These are phyloP conservation scores for Hypselothyrea guttata DNA, from an alignment of 2,888 invertebrate genomes.

Conservation along the genomic window DNA sequence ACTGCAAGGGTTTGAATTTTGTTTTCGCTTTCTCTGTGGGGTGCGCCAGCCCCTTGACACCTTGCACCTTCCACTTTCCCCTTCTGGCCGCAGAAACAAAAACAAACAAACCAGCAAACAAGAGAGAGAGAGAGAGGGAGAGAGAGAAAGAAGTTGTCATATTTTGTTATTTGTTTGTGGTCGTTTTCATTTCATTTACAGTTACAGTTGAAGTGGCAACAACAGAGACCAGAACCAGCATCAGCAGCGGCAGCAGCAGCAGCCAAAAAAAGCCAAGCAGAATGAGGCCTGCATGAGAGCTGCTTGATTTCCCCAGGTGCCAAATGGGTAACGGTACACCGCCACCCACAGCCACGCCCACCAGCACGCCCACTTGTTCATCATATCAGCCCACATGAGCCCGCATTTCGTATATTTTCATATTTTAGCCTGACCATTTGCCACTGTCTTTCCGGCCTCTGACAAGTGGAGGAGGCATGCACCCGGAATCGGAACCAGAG, in stretches of 20 bases:
- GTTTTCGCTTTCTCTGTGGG: conserved; percentile 19
- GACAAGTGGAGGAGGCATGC: conserved; percentile 36
- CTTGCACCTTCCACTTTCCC: not conserved
- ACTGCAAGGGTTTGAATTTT: conserved; percentile 22
- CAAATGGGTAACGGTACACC: conserved; percentile 45
- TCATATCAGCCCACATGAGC: conserved; percentile 34
- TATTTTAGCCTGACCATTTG: conserved; percentile 59
- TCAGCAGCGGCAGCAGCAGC: conserved; percentile 2
- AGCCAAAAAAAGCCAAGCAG: conserved; percentile 1
- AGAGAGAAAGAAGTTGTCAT: conserved; percentile 40
- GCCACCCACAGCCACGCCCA: conserved; percentile 2
- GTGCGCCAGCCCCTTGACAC: too few species aligned
- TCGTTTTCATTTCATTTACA: conserved; percentile 73
- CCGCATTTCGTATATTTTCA: conserved; percentile 61
- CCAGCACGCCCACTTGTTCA: conserved; percentile 7
- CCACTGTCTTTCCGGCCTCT: conserved; percentile 43
- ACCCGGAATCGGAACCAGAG: not conserved
- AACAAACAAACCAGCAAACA: conserved; percentile 10
- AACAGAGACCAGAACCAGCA: conserved; percentile 35
- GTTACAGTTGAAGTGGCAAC: conserved; percentile 58
- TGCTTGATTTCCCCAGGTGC: conserved; percentile 74
- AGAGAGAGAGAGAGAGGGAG: not conserved
- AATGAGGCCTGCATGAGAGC: conserved; percentile 55
- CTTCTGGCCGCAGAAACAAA: not conserved
- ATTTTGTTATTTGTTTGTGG: conserved; percentile 64